Percentiles rank a stretch among this genome's conserved stretches.
Conservation (phyloP, 2,797 vertebrate genomes). For the Borostomias antarcticus region DNA sequence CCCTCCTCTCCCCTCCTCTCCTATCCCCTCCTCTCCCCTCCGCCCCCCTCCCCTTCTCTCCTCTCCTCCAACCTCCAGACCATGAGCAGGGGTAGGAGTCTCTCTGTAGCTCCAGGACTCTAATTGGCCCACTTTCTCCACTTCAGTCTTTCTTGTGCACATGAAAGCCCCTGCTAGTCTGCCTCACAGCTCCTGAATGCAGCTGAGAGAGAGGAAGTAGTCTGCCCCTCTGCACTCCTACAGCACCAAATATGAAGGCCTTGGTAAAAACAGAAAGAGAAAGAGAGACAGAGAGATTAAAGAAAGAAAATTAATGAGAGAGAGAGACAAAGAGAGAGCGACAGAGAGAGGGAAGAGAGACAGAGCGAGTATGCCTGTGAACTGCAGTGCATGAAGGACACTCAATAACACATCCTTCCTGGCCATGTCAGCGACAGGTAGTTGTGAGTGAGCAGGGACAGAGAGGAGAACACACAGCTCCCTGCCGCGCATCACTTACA, state of each 20-base stretch:
- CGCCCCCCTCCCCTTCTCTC: neutral
- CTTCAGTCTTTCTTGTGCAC: conserved; percentile 61
- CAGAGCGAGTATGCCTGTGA: conserved; percentile 52
- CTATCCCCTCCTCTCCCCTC: no score
- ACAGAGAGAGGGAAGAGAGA: conserved; percentile 54
- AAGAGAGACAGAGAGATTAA: conserved; percentile 62
- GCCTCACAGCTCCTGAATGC: conserved; percentile 44
- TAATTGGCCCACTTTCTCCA: conserved; percentile 70
- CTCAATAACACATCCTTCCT: conserved; percentile 52
- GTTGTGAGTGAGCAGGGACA: conserved; percentile 34
- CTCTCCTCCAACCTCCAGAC: conserved; percentile 34
- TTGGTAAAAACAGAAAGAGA: conserved; percentile 32
- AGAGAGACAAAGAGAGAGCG: conserved; percentile 62
- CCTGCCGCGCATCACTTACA: conserved; percentile 58
- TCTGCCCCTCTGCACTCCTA: conserved; percentile 51
- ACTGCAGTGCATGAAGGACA: conserved; percentile 65
- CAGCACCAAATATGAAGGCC: conserved; percentile 54
- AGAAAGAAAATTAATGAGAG: conserved; percentile 24
- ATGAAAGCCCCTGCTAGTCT: conserved; percentile 53
- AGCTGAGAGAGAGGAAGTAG: conserved; percentile 52
- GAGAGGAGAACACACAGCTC: conserved; percentile 47
- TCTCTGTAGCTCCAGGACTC: conserved; percentile 59
- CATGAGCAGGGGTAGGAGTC: conserved; percentile 56
- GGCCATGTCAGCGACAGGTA: conserved; percentile 47
- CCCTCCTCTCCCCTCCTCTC: no score